Percentiles rank a stretch among this genome's conserved stretches.
Conservation (phyloP, 2,797 vertebrate genomes). For the Steatocranus sp. region DNA sequence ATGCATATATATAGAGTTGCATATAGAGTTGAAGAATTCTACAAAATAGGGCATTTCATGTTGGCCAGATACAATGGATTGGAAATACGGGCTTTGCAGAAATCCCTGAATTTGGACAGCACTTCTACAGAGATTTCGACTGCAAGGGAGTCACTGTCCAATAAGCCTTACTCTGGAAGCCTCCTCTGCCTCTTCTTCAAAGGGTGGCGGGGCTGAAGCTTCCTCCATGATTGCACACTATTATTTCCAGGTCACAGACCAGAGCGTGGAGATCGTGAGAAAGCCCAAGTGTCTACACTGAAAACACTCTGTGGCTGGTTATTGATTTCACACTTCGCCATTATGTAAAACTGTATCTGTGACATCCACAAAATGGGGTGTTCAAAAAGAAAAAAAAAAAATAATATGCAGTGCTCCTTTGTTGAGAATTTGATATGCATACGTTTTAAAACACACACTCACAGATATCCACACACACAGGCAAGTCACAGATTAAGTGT, state of each 20-base stretch:
- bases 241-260: slow-evolving; percentile 15
- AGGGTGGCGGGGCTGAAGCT: not conserved
- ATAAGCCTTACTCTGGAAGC: not conserved
- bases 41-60: not conserved
- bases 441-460: not conserved
- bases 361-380: not conserved
- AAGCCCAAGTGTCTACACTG: slow-evolving; percentile 2
- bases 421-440: not conserved
- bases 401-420: not conserved
- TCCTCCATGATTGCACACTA: not conserved
- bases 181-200: not conserved
- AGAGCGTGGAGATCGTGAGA: not conserved
- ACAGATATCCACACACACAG: not conserved
- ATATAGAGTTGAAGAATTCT: not conserved
- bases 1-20: not conserved
- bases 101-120: not conserved
- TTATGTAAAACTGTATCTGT: slow-evolving; percentile 7
- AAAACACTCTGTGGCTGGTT: slow-evolving; percentile 7
- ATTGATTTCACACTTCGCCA: slow-evolving; percentile 1
- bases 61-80: not conserved
- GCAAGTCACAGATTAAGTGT: slow-evolving; percentile 25
- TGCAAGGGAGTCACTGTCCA: not conserved
- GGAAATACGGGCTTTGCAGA: not conserved
- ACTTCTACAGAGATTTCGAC: not conserved
- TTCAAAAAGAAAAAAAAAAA: not conserved